phyloP scores from a whole-genome alignment of 2,113 vertebrate genomes.

The Actenoides lindsayi region DNA sequence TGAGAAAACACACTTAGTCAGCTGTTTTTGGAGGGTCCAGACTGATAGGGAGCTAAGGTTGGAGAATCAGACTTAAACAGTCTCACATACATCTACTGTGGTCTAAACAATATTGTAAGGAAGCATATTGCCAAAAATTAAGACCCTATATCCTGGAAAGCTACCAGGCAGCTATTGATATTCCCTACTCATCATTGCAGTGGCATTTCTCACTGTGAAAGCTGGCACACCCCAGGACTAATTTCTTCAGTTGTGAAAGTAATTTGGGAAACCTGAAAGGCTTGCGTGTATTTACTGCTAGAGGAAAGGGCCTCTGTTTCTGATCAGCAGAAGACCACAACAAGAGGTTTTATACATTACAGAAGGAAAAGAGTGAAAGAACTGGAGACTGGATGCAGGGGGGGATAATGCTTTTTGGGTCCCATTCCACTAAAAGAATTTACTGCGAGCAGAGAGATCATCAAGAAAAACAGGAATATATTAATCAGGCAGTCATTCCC shows the following conservation, averaged over 20 bases:
- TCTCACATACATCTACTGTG: rapidly evolving
- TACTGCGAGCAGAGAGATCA: background rate
- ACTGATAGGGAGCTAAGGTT: background rate
- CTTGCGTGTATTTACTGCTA: background rate
- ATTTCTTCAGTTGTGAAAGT: rapidly evolving
- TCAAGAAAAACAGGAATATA: slow-evolving; percentile 1
- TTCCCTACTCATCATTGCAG: background rate
- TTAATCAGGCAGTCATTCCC: slow-evolving; percentile 56
- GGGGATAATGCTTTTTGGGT: background rate
- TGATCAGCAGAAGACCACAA: background rate
- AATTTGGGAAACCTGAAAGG: background rate
- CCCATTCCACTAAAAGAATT: slow-evolving; percentile 37
- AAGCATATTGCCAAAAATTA: background rate
- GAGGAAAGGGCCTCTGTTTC: background rate
- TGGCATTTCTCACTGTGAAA: background rate
- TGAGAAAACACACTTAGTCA: background rate
- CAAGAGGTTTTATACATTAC: background rate
- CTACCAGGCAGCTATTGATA: background rate
- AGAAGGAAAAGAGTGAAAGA: background rate
- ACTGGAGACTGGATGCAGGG: background rate
- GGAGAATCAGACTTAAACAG: background rate
- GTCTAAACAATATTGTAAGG: background rate
- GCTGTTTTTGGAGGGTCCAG: slow-evolving; percentile 28
- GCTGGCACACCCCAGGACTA: background rate
- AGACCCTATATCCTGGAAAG: background rate